phyloP scores from a whole-genome alignment of 2,113 vertebrate genomes.

The Ptyas mucosa region DNA sequence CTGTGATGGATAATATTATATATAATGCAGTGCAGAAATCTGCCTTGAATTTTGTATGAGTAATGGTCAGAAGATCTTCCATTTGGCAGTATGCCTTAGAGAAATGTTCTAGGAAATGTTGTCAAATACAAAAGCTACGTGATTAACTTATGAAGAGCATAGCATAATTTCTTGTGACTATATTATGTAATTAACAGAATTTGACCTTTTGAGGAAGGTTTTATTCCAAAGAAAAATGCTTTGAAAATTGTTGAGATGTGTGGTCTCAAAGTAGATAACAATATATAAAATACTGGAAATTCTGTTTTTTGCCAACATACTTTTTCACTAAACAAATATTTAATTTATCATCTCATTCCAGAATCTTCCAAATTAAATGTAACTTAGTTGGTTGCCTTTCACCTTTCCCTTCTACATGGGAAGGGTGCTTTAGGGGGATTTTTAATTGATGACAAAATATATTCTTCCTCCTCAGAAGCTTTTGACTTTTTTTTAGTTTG shows the following conservation, averaged over 20 bases:
- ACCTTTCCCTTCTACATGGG: background rate
- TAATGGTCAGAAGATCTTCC: background rate
- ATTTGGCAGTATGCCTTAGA: background rate
- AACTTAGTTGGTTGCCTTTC: background rate
- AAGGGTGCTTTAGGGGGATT: conserved; percentile 22
- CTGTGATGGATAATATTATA: background rate
- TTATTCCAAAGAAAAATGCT: conserved; percentile 18
- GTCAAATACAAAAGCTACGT: background rate
- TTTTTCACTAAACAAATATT: background rate
- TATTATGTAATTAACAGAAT: background rate
- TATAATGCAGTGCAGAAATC: background rate
- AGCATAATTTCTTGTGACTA: background rate
- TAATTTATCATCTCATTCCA: conserved; percentile 14
- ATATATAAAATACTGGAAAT: conserved; percentile 25
- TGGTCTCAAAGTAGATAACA: conserved; percentile 25
- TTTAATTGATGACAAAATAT: conserved; percentile 38
- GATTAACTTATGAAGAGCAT: background rate
- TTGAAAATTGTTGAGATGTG: conserved; percentile 19
- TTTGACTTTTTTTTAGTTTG: conserved; percentile 9
- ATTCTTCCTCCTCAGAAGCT: conserved; percentile 21
- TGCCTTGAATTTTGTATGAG: background rate
- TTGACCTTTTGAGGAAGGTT: background rate
- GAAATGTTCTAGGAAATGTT: background rate
- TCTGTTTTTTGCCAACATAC: background rate
- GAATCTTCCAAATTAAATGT: conserved; percentile 40